A percentile compares a stretch with the other conserved stretches of the same genome.
Conservation (phyloP, 2,888 invertebrate genomes). For the Yponomeuta evonymella region DNA sequence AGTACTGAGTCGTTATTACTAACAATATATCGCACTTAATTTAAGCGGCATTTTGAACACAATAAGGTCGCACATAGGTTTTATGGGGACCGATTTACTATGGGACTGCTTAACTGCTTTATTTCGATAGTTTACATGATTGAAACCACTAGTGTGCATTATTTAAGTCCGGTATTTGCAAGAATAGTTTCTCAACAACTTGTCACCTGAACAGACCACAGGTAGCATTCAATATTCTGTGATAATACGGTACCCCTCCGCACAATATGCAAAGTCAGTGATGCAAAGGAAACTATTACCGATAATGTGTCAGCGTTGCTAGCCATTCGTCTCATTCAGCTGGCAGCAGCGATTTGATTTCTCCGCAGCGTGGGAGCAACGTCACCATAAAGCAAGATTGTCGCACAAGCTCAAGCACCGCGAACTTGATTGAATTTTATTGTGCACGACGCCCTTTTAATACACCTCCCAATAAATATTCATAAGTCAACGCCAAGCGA, state of each 20-base stretch:
- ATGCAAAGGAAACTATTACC: slow-evolving; percentile 4
- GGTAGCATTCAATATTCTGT: too few relatives aligned
- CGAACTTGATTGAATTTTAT: slow-evolving; percentile 70
- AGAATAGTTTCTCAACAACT: too few relatives aligned
- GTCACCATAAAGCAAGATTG: slow-evolving; percentile 66
- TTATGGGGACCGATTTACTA: too few relatives aligned
- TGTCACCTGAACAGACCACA: too few relatives aligned
- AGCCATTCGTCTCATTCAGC: slow-evolving; percentile 11
- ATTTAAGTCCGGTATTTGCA: too few relatives aligned
- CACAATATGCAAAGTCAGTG: not conserved
- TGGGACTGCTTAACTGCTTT: too few relatives aligned
- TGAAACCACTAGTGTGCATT: too few relatives aligned
- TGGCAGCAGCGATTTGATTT: slow-evolving; percentile 18
- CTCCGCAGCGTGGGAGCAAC: slow-evolving; percentile 57
- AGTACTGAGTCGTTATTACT: too few relatives aligned
- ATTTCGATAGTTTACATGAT: too few relatives aligned
- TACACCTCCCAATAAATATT: slow-evolving; percentile 30
- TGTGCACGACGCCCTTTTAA: slow-evolving; percentile 47
- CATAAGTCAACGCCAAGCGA: slow-evolving; percentile 3
- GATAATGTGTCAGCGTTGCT: slow-evolving; percentile 5
- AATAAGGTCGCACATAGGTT: too few relatives aligned
- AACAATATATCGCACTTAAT: too few relatives aligned
- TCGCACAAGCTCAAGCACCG: slow-evolving; percentile 48
- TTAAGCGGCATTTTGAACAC: too few relatives aligned
- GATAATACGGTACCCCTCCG: not conserved